A percentile compares a stretch with the other conserved stretches of the same genome.
Evolutionary conservation across 1,140 invertebrate genomes (phyloP).

Genomic region (Drosophila dunni): DNA sequence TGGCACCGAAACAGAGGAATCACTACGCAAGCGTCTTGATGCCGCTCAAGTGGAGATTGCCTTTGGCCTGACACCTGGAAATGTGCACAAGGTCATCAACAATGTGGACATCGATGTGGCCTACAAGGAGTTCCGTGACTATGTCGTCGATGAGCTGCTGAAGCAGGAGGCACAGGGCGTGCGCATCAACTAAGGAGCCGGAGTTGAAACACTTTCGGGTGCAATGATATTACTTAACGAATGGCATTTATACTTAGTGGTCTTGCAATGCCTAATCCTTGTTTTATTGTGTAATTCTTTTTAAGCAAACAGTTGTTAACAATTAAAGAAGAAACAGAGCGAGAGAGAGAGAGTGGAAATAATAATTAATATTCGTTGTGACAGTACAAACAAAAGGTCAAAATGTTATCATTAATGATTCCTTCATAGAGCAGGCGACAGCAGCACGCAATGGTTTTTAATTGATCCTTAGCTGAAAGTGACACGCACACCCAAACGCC

Average conservation of each 20-base stretch:
- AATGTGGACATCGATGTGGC: constrained; percentile 96
- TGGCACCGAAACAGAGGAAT: constrained; percentile 96
- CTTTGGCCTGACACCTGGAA: constrained; percentile 92
- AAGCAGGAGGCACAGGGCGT: constrained; percentile 74
- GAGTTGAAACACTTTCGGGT: constrained; percentile 7
- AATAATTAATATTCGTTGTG: too few relatives aligned
- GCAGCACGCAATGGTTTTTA: constrained; percentile 56
- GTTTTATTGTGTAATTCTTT: constrained; percentile 69
- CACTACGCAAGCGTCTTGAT: constrained; percentile 90
- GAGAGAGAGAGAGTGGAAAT: background rate
- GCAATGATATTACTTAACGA: constrained; percentile 56
- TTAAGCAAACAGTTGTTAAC: constrained; percentile 58
- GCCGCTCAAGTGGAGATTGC: constrained; percentile 92
- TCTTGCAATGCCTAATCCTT: constrained; percentile 21
- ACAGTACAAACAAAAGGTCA: constrained; percentile 52
- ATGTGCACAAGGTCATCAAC: constrained; percentile 96
- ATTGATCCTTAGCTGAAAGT: constrained; percentile 51
- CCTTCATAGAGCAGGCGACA: background rate
- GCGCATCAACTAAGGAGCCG: constrained; percentile 44
- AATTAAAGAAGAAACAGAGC: constrained; percentile 25
- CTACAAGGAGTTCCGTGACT: constrained; percentile 91
- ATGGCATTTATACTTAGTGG: constrained; percentile 77
- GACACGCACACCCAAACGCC: constrained; percentile 74
- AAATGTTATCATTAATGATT: constrained; percentile 63
- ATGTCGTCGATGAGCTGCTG: constrained; percentile 87